Evolutionary conservation across 2,888 invertebrate genomes (phyloP).

Genomic region (Camponotus fellah): DNA sequence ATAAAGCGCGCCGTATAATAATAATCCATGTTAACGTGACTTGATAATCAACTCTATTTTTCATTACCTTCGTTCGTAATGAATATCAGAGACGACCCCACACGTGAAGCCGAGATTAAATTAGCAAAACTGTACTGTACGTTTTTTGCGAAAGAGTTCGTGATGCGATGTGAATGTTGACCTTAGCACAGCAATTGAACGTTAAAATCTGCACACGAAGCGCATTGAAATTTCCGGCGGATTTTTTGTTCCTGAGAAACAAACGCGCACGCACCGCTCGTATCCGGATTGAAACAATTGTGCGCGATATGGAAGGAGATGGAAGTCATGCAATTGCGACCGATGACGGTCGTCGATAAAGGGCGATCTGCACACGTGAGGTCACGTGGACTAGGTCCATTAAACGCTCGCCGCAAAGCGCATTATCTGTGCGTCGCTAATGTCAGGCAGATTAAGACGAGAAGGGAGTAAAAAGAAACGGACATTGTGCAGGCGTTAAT

Average conservation of each 20-base stretch:
- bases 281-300: slow-evolving; percentile 48
- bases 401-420: slow-evolving; percentile 49
- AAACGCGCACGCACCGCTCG: slow-evolving; percentile 30
- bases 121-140: neutral
- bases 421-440: slow-evolving; percentile 50
- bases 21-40: slow-evolving; percentile 3
- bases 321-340: slow-evolving; percentile 43
- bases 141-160: neutral
- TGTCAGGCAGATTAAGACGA: slow-evolving; percentile 54
- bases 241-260: slow-evolving; percentile 30
- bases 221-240: slow-evolving; percentile 47
- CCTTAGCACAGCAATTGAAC: slow-evolving; percentile 21
- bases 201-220: slow-evolving; percentile 32
- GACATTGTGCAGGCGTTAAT: slow-evolving; percentile 32
- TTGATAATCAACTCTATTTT: neutral
- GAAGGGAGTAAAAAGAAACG: slow-evolving; percentile 39
- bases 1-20: slow-evolving; percentile 28
- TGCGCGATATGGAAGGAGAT: neutral
- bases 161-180: neutral
- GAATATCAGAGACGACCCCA: neutral
- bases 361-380: slow-evolving; percentile 40
- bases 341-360: slow-evolving; percentile 47
- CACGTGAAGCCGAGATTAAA: slow-evolving; percentile 19
- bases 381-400: slow-evolving; percentile 58
- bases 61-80: neutral